Conservation (phyloP, 2,797 vertebrate genomes). For the Danio tinwini region DNA sequence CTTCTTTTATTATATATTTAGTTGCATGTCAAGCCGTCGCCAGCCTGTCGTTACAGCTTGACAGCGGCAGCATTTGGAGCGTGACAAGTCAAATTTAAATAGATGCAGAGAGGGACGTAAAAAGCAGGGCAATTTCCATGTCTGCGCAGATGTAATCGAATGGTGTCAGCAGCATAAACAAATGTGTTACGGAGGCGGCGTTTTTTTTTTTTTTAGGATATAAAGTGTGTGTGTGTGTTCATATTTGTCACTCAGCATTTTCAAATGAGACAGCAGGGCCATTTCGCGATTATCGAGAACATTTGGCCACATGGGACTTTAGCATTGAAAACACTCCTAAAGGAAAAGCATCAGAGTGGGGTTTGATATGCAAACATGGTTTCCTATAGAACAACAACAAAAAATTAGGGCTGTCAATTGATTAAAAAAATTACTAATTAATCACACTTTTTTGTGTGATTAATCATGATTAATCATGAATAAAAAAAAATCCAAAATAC, state of each 20-base stretch:
- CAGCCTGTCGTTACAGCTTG: constrained; percentile 66
- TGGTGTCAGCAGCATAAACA: constrained; percentile 68
- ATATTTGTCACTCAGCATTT: constrained; percentile 14
- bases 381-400: too few relatives aligned
- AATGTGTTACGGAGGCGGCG: constrained; percentile 65
- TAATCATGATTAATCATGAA: too few relatives aligned
- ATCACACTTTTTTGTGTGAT: too few relatives aligned
- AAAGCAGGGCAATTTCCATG: constrained; percentile 63
- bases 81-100: constrained; percentile 75
- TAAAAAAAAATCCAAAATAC: too few relatives aligned
- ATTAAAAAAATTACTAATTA: too few relatives aligned
- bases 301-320: constrained; percentile 39
- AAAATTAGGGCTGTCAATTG: too few relatives aligned
- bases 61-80: constrained; percentile 72
- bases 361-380: too few relatives aligned
- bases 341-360: too few relatives aligned
- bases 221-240: constrained; percentile 45
- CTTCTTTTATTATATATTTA: constrained; percentile 68
- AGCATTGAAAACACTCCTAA: too few relatives aligned
- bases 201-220: constrained; percentile 52
- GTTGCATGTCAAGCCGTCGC: constrained; percentile 66
- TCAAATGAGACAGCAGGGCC: constrained; percentile 7
- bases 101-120: constrained; percentile 62
- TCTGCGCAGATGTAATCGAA: constrained; percentile 66
- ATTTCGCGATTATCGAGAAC: constrained; percentile 36